Evolutionary conservation across 2,888 invertebrate genomes (phyloP), one percentile per base, ranked within the genome.

Genomic region (Dasysyrphus tricinctus): DNA sequence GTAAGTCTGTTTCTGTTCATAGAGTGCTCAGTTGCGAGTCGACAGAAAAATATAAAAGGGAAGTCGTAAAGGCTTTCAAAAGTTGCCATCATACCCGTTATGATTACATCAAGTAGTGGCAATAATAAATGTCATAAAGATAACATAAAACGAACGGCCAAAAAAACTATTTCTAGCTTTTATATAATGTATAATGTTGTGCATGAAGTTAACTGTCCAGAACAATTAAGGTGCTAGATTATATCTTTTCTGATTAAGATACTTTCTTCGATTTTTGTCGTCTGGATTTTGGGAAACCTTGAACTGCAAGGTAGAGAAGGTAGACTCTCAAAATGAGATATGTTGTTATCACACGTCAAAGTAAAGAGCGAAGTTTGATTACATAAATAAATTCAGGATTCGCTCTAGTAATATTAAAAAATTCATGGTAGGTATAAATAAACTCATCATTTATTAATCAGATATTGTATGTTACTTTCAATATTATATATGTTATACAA

Each of bases 71-170:
- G 49, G 29, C 51, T 39, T 63, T 56, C 54, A 54, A 16, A 57
- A 70, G 69, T 77, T 77, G 37, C 56, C 69, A 69, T 77, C 6
- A 37, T 61, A 70, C 70, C 70, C 42, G 56, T 39, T 51, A 54
- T 70, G 56, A 77, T 70, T 49, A 77, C 42, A 70, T 70, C 42
- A 77, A 77, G 39, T 24, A 24, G 24, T 54, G 61, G 54, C 44
- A 44, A 47, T 63, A 63, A 63, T 29, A 37, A 49, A 59, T 47
- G 65, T 37, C 29, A 54, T 76, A 76, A 76, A 49, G 76, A 57
- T 67, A 39, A 69, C 16, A 78, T 72, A 56, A 54, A 59, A 16
- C 16, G 54, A 63, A 72, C 24, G 63, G 29, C 57, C 24, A 32
- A 75, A 63, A 51, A 63, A 63, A 32, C 42, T 32, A 54, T 7